Base-by-base conservation (phyloP, 1,140 invertebrate species). In the Acromyrmex echinatior region DNA sequence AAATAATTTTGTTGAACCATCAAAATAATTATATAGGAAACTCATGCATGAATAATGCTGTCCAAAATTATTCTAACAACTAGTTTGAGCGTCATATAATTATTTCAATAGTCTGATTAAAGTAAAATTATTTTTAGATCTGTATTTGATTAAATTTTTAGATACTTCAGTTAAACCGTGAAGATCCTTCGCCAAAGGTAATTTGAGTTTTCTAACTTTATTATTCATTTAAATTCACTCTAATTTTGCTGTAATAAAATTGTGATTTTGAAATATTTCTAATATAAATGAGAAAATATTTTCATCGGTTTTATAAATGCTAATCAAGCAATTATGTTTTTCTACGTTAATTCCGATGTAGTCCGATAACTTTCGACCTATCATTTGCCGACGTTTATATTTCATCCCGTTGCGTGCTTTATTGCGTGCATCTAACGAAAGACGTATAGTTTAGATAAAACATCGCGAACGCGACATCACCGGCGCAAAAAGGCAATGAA, bases 401-500 rank as follows among this genome's bases (percentile, higher is more conserved):
- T 71, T 31, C 60, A 80, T 65, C 21, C 58, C 16, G 28, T 78
- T 53, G 53, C 60, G 28, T 62, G 39, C 14, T 39, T 74, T 87
- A 81, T 87, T 86, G 71, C 79, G 82, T 60, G 82, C 82, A 79
- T 79, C 87, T 76, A 62, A 74, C 80, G 68, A 71, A 66, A 73
- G 53, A 71, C 60, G 58, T 76, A 53, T 82, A 70, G 58, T 76
- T 85, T 76, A 86, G 88, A 90, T 90, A 89, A 84, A 90, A 76
- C 74, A 82, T 85, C 45, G 76, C 18, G 82, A 90, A 78, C 25
- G 79, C 31, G 58, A 70, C 77, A 90, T 88, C 60, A 73, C 76
- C 79, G 31, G 35, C 45, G 82, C 49, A 68, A 87, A 91, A 87
- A 89, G 79, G 78, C 73, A 91, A 91, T 66, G 86, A 88, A 91